Base-by-base conservation (phyloP, 2,113 vertebrate species). In the Coptodon bakossiorum region DNA sequence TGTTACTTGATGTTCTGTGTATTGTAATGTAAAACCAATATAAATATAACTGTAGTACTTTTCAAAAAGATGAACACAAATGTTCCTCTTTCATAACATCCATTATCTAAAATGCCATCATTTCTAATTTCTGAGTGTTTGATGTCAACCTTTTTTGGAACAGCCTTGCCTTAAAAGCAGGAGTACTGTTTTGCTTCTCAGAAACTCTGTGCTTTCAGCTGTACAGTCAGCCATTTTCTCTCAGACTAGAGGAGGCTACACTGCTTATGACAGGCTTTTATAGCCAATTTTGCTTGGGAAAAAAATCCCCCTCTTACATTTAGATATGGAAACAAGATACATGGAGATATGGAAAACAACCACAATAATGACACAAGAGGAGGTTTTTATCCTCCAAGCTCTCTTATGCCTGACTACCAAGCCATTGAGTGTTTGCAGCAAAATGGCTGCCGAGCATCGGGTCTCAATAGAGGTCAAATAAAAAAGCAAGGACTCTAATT, bases 141-240 rank as follows among this genome's bases (percentile, higher is more conserved):
- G 24, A 78, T 10, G 13, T 61, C 6, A 63, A 22, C 50, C 10
- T 81, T 13, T 38, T 61, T 50, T n/a, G 56, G 50, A 10, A 40
- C 2, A n/a, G 19, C 4, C 17, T 61, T 27, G 11, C 16, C 48
- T n/a, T 29, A 45, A 19, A 79, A 48, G 52, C 54, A 84, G 40
- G n/a, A 56, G 85, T 52, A 68, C 12, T 43, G 80, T 66, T 89
- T 50, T 83, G 36, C 79, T 56, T 86, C 80, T 89, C 52, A 89
- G 63, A 17, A 85, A 66, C 84, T 86, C 90, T 40, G 40, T 71
- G 90, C 80, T 87, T 91, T 90, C 78, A 87, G 88, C 82, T 87
- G 22, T 59, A 83, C 83, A 86, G 83, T 90, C 91, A 88, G 93
- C 91, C 93, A 92, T 92, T 92, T 94, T 91, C 85, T 94, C 82